Base-by-base conservation (phyloP, 2,113 vertebrate species). In the Salvelinus sp. region DNA sequence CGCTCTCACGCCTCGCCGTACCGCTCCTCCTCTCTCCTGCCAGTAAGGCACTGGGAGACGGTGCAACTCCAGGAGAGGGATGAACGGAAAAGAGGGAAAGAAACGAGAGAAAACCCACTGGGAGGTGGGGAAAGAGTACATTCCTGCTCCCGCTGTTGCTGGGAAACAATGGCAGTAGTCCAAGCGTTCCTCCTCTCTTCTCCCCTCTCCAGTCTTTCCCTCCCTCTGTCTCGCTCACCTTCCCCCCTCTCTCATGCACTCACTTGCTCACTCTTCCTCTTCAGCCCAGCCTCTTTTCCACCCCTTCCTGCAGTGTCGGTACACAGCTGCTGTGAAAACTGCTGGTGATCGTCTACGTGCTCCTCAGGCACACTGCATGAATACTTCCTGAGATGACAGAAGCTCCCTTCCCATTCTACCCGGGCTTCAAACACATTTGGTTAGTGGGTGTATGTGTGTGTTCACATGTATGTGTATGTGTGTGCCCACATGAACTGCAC, bases 381-480 rank as follows among this genome's bases (percentile, higher is more conserved):
- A 91, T 91, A 90, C 80, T 91, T 88, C 84, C 90, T 91, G 87
- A 89, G 85, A 77, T 60, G 80, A 72, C 78, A 77, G 81, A 78
- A 71, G 77, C 80, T 83, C 82, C 81, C 73, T 22, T 64, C 48
- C 28, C 71, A 79, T 79, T 79, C 83, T 76, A 65, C 83, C 38
- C 57, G 85, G 87, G 88, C 88, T 88, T 90, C 87, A 92, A 90
- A 91, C 74, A 80, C 76, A 76, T 77, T 76, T 18, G 58, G 68
- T 48, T 70, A 76, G 78, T 72, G 79, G 65, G 73, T 74, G 79
- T 72, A 57, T 77, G 72, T 72, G 77, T 78, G 81, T 76, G 73
- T 79, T 82, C 25, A 27, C 48, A 54, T 27, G 25, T 16, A 16
- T 44, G 65, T 72, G 54, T 72, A 20, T 38, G 58, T 63, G 58